Base-by-base conservation (phyloP, 2,797 vertebrate genomes). In the Malacoraja senta region DNA sequence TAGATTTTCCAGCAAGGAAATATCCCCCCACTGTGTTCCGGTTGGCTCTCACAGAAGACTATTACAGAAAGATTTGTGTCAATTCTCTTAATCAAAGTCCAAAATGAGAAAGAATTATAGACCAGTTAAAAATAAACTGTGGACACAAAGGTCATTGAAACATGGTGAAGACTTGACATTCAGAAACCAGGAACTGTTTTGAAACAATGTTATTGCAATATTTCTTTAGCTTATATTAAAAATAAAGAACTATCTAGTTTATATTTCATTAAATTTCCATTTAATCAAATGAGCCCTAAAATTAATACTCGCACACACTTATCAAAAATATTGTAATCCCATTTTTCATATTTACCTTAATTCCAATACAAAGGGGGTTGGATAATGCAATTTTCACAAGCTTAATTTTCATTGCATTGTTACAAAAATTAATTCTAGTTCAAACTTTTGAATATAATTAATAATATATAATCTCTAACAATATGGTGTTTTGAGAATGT, bases 1-100 rank as follows among this genome's bases (percentile, higher is more conserved):
- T 99, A 80, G 98, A 98, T 94, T 97, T 96, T 61, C 98, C 98
- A 0, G 99, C 98, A 91, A 99, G 95, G 94, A 99, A 99, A 93
- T 99, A 99, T 0, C 99, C 98, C 0, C 98, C 97, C 7, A 98
- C 93, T 0, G 98, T 99, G 8, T 96, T 97, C 26, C 95, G 96
- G 95, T 96, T 99, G 32, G 98, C 97, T 93, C 95, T 96, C 32
- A 97, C 8, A 0, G 98, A 99, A 0, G 98, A 97, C 99, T 99
- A 95, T 94, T 91, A 63, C 76, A 95, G 63, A 93, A 63, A 80
- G 86, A 68, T 78, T n/a, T 53, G 68, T 38, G 58, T 68, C 44
- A 38, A 8, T 68, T 93, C 61, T 78, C 78, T 65, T 68, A 80
- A 44, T 68, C 78, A 68, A 81, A 81, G 77, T 93, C 74, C 32